phyloP scores from a whole-genome alignment of 2,113 vertebrate genomes.

The Sigmodon hispidus region DNA sequence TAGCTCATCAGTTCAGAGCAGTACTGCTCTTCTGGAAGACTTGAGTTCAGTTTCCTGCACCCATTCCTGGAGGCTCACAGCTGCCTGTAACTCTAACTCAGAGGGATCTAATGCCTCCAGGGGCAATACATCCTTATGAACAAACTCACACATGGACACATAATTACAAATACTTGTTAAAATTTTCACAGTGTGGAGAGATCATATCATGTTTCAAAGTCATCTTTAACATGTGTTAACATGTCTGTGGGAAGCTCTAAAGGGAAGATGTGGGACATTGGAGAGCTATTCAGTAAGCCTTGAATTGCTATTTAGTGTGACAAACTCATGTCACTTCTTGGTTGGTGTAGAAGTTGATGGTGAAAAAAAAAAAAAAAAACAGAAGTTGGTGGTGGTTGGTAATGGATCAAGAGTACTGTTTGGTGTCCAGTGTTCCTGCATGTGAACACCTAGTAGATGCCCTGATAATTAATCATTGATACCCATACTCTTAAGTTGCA shows the following conservation, averaged over 20 bases:
- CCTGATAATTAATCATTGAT: constrained; percentile 38
- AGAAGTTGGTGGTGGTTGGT: too few species aligned
- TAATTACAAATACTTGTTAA: not conserved
- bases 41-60: not conserved
- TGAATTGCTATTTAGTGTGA: not conserved
- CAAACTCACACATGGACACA: not conserved
- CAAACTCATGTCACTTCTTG: not conserved
- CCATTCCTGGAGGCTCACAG: not conserved
- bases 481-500: not conserved
- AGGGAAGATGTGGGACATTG: not conserved
- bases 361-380: too few species aligned
- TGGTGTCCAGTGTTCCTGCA: not conserved
- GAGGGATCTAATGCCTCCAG: too few species aligned
- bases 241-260: not conserved
- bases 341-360: not conserved
- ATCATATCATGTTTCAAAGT: not conserved
- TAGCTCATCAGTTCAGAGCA: not conserved
- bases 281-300: not conserved
- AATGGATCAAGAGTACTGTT: not conserved
- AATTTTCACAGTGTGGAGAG: not conserved
- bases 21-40: not conserved
- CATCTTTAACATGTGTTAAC: not conserved
- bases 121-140: not conserved
- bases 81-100: not conserved
- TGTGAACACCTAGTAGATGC: not conserved